A percentile compares a stretch with the other conserved stretches of the same genome.
These are phyloP conservation scores for Tragelaphus buxtoni DNA, from an alignment of 2,113 vertebrate species.

Conservation along the genomic window DNA sequence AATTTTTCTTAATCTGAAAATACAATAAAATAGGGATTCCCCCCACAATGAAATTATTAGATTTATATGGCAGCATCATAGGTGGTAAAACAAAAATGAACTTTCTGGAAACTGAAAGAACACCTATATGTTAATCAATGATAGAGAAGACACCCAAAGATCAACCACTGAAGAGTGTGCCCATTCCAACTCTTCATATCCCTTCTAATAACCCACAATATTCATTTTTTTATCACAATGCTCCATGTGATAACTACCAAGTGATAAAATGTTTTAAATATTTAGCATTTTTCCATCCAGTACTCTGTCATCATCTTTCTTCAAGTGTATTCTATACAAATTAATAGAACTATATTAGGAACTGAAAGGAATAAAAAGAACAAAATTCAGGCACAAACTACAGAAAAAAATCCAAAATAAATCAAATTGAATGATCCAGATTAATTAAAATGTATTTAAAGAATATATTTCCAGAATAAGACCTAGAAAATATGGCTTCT, in stretches of 20 bases:
- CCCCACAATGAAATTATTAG: not conserved
- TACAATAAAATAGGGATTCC: not conserved
- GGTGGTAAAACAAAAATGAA: not conserved
- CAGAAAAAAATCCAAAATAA: not conserved
- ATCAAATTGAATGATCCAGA: not conserved
- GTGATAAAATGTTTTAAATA: not conserved
- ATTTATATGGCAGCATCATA: not conserved
- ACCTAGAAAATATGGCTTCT: not conserved
- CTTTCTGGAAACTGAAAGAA: not conserved
- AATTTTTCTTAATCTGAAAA: not conserved
- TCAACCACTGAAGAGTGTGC: not conserved
- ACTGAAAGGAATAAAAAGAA: not conserved
- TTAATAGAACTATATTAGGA: not conserved
- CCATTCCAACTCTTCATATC: not conserved
- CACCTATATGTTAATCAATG: not conserved
- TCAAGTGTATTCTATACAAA: not conserved
- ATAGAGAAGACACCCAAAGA: not conserved
- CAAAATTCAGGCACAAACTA: not conserved
- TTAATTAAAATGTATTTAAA: not conserved
- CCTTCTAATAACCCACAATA: not conserved
- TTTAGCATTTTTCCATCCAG: not conserved
- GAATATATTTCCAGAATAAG: not conserved
- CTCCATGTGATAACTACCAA: not conserved
- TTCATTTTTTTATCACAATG: not conserved
- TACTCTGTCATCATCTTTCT: not conserved